Evolutionary conservation across 2,113 vertebrate genomes (phyloP).

Genomic region (Meles meles): DNA sequence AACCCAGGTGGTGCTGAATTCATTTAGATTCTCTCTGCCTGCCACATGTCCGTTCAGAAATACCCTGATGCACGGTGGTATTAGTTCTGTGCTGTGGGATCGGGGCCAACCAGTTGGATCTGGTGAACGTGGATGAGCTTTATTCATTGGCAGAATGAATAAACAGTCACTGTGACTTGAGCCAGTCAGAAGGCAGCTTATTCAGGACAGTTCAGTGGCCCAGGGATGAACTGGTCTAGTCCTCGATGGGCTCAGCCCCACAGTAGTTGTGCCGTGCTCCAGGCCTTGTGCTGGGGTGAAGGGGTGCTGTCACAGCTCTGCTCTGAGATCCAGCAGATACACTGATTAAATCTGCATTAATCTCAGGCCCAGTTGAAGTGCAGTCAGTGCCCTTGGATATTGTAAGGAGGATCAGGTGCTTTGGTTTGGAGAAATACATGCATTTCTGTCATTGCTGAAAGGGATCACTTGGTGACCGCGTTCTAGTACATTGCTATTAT

Average conservation of each 20-base stretch:
- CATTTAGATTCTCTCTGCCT: conserved; percentile 65
- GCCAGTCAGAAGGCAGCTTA: neutral
- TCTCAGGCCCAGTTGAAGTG: neutral
- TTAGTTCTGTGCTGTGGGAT: neutral
- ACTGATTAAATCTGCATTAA: neutral
- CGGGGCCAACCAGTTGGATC: neutral
- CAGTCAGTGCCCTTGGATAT: neutral
- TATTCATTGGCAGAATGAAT: conserved; percentile 27
- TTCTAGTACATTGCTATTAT: neutral
- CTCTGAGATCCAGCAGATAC: conserved; percentile 8
- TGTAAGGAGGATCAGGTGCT: conserved; percentile 27
- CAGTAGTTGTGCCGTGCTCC: neutral
- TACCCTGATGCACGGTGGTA: accelerated
- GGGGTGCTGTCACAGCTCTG: neutral
- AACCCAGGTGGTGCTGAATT: conserved; percentile 52
- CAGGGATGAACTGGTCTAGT: accelerated
- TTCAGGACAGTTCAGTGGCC: neutral
- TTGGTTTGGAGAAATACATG: conserved; percentile 47
- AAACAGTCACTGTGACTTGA: neutral
- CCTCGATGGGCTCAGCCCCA: neutral
- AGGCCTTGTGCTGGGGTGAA: neutral
- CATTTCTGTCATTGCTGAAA: neutral
- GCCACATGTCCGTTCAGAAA: conserved; percentile 61
- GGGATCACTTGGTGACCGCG: neutral
- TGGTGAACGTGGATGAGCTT: neutral